Base-by-base conservation (phyloP, 2,113 vertebrate species). In the Nestor notabilis region DNA sequence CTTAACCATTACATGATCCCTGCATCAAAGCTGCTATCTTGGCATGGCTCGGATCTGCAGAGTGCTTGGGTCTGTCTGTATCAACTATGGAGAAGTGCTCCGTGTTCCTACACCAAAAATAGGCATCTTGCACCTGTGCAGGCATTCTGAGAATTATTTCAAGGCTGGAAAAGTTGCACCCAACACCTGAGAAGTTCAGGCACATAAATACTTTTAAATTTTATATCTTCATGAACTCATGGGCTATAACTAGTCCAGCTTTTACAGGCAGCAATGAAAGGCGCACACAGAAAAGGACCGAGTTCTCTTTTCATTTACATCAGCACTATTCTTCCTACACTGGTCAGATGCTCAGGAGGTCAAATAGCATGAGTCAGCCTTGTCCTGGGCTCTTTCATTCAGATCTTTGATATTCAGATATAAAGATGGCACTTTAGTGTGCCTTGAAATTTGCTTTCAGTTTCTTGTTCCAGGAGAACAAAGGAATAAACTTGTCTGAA, bases 291-390 rank as follows among this genome's bases (percentile, higher is more conserved):
- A 94, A 83, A 80, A 80, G 18, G 37, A 66, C n/a, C 1, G 1
- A 39, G 19, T 63, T 92, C 63, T n/a, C 87, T 87, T 58, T 70
- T 47, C 39, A 75, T 92, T 87, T 84, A 25, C 43, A 78, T 71
- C 28, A 55, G 28, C 13, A 28, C 50, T 64, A 3, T 71, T 92
- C 91, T 92, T 94, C 72, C 91, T 68, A 90, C 77, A 81, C 74
- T 87, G 83, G 43, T 79, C 77, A 87, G 91, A 87, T 90, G 86
- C 76, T 89, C 71, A 87, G 35, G 94, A 93, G 91, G 91, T 93
- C 93, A 79, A 35, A 23, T 0, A 82, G 61, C 60, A n/a, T 41
- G 43, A 87, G 33, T 71, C 81, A 89, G 64, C 77, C 47, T 87
- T 87, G 89, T 89, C 81, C 55, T 79, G 29, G 18, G 33, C 60